phyloP scores from a whole-genome alignment of 2,888 invertebrate species.

The Priocnemis perturbator region DNA sequence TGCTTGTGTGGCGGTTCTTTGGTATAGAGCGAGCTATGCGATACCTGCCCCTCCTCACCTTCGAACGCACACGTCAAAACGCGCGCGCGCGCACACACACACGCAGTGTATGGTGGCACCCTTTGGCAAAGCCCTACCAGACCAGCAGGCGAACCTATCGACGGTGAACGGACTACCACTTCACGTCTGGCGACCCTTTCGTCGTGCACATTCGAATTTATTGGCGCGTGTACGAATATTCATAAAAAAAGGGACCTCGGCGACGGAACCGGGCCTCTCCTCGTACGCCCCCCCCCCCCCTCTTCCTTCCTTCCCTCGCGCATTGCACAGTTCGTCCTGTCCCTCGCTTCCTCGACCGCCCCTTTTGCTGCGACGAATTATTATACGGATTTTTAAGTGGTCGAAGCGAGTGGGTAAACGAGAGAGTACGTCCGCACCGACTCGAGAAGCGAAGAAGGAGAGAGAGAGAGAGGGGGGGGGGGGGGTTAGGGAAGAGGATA shows the following conservation, averaged over 20 bases:
- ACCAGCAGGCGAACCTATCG: conserved; percentile 54
- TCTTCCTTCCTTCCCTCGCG: conserved; percentile 1
- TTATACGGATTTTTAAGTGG: conserved; percentile 55
- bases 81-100: conserved; percentile 25
- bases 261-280: conserved; percentile 40
- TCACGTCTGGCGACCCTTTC: conserved; percentile 72
- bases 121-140: conserved; percentile 53
- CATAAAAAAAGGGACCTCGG: conserved; percentile 64
- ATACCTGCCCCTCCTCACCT: conserved; percentile 23
- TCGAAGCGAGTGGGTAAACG: conserved; percentile 29
- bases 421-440: conserved; percentile 7
- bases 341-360: conserved; percentile 26
- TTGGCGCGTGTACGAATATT: conserved; percentile 73
- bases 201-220: conserved; percentile 73
- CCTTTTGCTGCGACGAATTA: conserved; percentile 49
- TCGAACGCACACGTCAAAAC: conserved; percentile 30
- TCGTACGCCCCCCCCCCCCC: conserved; percentile 6
- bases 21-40: conserved; percentile 41
- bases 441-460: conserved; percentile 11
- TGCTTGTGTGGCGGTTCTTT: conserved; percentile 36
- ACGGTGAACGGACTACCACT: conserved; percentile 66
- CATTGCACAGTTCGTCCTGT: background rate
- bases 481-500: conserved; percentile 13
- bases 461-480: no score
- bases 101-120: conserved; percentile 32